These are phyloP conservation scores for Apostichopus parvimensis DNA, from an alignment of 35 echinoderm and acorn worm genomes.

Conservation along the genomic window DNA sequence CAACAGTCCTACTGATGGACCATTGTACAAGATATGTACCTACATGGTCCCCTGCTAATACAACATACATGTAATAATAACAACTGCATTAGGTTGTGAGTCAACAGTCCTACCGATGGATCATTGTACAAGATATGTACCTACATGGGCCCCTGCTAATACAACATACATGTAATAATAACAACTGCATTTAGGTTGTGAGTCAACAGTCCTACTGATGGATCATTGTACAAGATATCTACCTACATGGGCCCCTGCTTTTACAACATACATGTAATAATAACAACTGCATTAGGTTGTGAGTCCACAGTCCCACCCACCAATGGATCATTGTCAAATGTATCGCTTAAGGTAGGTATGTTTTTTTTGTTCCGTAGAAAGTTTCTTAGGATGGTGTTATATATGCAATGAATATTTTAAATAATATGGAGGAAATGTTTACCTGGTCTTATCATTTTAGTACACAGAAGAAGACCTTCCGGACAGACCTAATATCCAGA, in stretches of 20 bases:
- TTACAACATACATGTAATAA: not conserved
- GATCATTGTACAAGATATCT: constrained; percentile 74
- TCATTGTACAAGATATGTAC: constrained; percentile 75
- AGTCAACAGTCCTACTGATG: not conserved
- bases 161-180: not conserved
- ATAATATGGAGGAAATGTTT: not conserved
- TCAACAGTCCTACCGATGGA: not conserved
- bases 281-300: not conserved
- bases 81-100: not conserved
- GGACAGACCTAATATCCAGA: constrained; percentile 76
- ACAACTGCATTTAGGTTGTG: not conserved
- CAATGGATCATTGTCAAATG: not conserved
- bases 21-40: constrained; percentile 75
- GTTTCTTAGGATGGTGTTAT: not conserved
- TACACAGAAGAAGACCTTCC: constrained; percentile 74
- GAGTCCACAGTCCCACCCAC: not conserved
- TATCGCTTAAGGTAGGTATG: not conserved
- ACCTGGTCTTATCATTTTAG: not conserved
- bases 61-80: not conserved
- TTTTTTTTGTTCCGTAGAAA: not conserved
- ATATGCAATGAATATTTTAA: not conserved
- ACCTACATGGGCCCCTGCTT: not conserved
- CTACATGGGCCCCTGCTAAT: not conserved
- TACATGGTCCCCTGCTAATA: not conserved
- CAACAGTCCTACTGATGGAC: not conserved